phyloP scores from a whole-genome alignment of 2,113 vertebrate genomes.

The Corydoras maculifer region DNA sequence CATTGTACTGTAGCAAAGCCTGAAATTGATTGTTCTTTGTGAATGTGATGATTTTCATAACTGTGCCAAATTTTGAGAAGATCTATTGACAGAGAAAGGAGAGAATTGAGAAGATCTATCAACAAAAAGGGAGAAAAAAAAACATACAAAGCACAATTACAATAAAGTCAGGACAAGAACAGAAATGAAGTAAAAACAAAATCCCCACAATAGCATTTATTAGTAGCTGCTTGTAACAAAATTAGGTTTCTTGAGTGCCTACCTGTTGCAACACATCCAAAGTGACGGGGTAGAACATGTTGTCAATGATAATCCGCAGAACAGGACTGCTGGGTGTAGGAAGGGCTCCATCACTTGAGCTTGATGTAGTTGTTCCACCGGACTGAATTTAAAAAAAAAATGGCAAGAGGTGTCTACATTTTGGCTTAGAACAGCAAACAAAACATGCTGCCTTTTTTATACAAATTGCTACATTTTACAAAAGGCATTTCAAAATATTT shows the following conservation, averaged over 20 bases:
- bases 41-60: too few relatives aligned
- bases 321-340: slow-evolving; percentile 88
- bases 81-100: too few relatives aligned
- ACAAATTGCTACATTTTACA: neutral
- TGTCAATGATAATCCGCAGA: slow-evolving; percentile 96
- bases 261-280: slow-evolving; percentile 97
- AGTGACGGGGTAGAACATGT: slow-evolving; percentile 98
- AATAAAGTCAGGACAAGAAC: neutral
- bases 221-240: too few relatives aligned
- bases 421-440: neutral
- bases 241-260: slow-evolving; percentile 25
- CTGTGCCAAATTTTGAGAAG: too few relatives aligned
- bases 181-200: too few relatives aligned
- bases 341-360: slow-evolving; percentile 79
- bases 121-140: slow-evolving; percentile 10
- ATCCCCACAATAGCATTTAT: too few relatives aligned
- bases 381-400: slow-evolving; percentile 74
- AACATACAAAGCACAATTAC: slow-evolving; percentile 24
- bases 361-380: slow-evolving; percentile 73
- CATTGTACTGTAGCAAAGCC: too few relatives aligned
- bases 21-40: too few relatives aligned
- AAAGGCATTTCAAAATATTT: neutral
- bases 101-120: too few relatives aligned
- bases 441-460: neutral
- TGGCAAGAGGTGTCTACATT: slow-evolving; percentile 55